These are phyloP conservation scores for Icerya purchasi DNA, from an alignment of 2,888 invertebrate species.

Conservation along the genomic window DNA sequence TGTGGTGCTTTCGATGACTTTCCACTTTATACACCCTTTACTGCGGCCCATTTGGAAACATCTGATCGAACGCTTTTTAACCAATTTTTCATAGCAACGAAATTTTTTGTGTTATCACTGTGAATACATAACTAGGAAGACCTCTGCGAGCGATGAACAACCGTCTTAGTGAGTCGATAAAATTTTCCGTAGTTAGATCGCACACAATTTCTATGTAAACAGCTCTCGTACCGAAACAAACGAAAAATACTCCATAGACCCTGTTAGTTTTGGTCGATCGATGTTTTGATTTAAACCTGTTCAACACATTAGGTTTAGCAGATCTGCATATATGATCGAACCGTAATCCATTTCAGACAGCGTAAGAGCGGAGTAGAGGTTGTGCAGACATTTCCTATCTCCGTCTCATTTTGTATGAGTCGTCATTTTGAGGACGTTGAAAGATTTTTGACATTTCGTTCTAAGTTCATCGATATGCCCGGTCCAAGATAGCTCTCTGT, in stretches of 20 bases:
- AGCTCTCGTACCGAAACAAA: constrained; percentile 2
- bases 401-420: too few species aligned
- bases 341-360: too few species aligned
- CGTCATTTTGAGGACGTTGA: too few species aligned
- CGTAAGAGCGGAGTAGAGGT: too few species aligned
- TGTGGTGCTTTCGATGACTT: constrained; percentile 14
- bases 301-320: too few species aligned
- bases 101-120: constrained; percentile 16
- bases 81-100: constrained; percentile 14
- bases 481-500: too few species aligned
- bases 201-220: constrained; percentile 5
- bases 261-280: background rate
- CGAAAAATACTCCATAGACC: constrained; percentile 5
- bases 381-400: too few species aligned
- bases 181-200: background rate
- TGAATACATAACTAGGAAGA: constrained; percentile 8
- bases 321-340: too few species aligned
- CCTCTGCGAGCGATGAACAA: constrained; percentile 12
- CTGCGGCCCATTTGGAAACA: background rate
- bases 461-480: too few species aligned
- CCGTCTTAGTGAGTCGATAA: constrained; percentile 2
- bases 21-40: constrained; percentile 17
- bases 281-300: too few species aligned
- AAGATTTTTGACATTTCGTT: too few species aligned
- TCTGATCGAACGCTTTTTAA: background rate